Evolutionary conservation across 37 sponge, comb jelly and placozoan species (phyloP).

Genomic region (Dysidea cf. avara): DNA sequence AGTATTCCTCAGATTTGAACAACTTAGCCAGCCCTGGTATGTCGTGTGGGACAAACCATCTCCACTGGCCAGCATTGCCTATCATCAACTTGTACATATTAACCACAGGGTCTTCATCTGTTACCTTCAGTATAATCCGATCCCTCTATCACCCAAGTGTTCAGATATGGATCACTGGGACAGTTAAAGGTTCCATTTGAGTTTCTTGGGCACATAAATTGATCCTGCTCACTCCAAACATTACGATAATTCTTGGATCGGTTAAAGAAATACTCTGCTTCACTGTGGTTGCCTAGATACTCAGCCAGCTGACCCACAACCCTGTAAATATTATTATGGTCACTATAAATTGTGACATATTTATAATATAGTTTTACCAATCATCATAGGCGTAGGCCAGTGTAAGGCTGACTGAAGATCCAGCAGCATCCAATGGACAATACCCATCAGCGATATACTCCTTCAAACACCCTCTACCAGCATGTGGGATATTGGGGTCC

Average conservation of each 20-base stretch:
- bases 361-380: conserved; percentile 20
- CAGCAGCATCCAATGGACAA: conserved; percentile 23
- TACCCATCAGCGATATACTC: conserved; percentile 46
- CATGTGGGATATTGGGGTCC: conserved; percentile 17
- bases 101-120: not conserved
- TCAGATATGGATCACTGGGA: conserved; percentile 38
- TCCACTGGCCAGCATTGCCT: conserved; percentile 65
- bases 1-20: conserved; percentile 19
- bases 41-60: conserved; percentile 73
- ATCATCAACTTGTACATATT: not conserved
- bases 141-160: conserved; percentile 31
- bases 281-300: conserved; percentile 15
- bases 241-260: conserved; percentile 52
- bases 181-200: conserved; percentile 39
- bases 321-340: conserved; percentile 1
- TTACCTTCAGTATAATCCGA: conserved; percentile 53
- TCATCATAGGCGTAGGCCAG: conserved; percentile 64
- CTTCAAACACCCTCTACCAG: conserved; percentile 24
- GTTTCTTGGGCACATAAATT: conserved; percentile 54
- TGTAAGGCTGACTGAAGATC: conserved; percentile 45
- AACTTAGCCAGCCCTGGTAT: conserved; percentile 48
- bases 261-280: conserved; percentile 29
- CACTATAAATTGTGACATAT: not conserved
- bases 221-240: conserved; percentile 33
- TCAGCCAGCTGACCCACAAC: conserved; percentile 31